A percentile compares a stretch with the other conserved stretches of the same genome.
Conservation (phyloP, 2,113 vertebrate genomes). For the Lepus europaeus region DNA sequence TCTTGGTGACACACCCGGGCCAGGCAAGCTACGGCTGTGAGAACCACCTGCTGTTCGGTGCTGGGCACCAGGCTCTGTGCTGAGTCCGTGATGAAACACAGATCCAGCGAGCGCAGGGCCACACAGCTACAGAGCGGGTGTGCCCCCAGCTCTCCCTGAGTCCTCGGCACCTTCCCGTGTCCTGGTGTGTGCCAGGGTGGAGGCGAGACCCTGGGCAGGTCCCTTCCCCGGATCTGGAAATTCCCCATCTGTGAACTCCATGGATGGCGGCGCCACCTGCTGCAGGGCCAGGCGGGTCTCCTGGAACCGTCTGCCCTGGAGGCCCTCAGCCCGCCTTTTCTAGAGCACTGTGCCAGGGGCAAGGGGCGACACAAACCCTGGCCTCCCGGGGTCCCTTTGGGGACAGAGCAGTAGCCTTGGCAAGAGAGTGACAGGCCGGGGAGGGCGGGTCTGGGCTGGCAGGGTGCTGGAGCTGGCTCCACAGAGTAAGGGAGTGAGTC, state of each 20-base stretch:
- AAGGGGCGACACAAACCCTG: background rate
- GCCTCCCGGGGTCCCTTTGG: background rate
- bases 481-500: constrained; percentile 64
- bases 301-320: background rate
- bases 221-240: background rate
- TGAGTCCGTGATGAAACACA: background rate
- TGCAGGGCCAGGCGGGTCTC: background rate
- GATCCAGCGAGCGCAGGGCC: background rate
- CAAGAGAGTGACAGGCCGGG: background rate
- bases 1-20: background rate
- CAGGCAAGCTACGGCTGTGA: background rate
- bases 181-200: background rate
- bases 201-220: background rate
- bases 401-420: background rate
- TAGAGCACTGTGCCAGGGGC: too few relatives aligned
- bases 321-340: background rate
- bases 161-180: background rate
- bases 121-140: background rate
- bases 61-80: background rate
- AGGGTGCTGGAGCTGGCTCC: constrained; percentile 29
- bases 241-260: background rate
- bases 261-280: too few relatives aligned
- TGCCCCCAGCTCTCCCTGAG: background rate
- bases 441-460: constrained; percentile 63
- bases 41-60: background rate